Conservation (phyloP, 2,113 vertebrate species). For the Sciurus niger region DNA sequence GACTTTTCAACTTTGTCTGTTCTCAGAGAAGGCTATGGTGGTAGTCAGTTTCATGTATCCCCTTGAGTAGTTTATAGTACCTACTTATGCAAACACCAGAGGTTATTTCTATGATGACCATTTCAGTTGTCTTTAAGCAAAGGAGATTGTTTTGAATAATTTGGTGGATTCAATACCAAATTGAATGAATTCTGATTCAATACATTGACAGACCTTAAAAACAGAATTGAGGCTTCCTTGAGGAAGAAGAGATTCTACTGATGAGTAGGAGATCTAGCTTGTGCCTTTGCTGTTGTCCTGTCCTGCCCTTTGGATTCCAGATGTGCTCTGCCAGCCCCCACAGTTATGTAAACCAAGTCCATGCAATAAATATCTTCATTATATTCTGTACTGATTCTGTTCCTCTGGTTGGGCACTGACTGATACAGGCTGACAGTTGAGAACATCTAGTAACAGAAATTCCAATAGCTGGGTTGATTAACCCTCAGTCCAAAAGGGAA, state of each 20-base stretch:
- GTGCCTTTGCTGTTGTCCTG: neutral
- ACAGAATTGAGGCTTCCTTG: neutral
- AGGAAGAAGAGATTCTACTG: neutral
- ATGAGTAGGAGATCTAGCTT: neutral
- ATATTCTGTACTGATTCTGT: neutral
- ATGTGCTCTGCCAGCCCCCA: neutral
- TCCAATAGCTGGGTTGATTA: neutral
- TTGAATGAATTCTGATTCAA: neutral
- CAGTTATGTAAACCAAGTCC: neutral
- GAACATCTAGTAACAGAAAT: neutral
- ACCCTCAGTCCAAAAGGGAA: neutral
- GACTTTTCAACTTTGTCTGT: neutral
- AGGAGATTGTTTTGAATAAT: neutral
- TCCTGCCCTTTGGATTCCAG: neutral
- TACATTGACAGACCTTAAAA: neutral
- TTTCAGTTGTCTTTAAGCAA: neutral
- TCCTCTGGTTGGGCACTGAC: neutral
- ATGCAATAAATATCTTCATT: neutral
- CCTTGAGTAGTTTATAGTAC: neutral
- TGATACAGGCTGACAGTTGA: neutral
- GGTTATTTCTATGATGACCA: neutral
- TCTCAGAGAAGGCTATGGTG: neutral
- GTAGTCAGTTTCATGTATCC: neutral
- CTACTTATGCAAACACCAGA: neutral
- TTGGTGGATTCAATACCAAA: neutral